phyloP scores from a whole-genome alignment of 30 jellyfish, hydroid and myxozoan species.

The Mastigias papua region DNA sequence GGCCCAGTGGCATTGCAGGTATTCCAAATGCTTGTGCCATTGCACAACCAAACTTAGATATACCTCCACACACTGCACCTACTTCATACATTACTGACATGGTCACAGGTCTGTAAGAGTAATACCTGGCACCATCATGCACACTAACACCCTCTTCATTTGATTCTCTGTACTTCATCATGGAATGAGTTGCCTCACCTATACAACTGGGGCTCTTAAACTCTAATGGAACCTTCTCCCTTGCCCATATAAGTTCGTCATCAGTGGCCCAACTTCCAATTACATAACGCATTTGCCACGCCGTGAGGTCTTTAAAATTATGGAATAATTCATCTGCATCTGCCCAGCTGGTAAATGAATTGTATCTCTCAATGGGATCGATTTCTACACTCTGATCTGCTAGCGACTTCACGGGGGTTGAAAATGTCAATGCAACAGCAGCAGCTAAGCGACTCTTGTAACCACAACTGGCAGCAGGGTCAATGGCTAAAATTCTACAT shows the following conservation, averaged over 20 bases:
- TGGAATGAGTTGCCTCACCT: slow-evolving; percentile 60
- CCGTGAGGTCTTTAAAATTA: neutral
- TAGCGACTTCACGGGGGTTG: slow-evolving; percentile 41
- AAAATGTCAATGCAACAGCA: slow-evolving; percentile 50
- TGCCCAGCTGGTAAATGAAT: slow-evolving; percentile 16
- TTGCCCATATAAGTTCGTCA: slow-evolving; percentile 53
- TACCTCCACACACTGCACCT: slow-evolving; percentile 71
- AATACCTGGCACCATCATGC: slow-evolving; percentile 55
- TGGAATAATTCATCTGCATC: slow-evolving; percentile 25
- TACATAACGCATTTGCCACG: slow-evolving; percentile 58
- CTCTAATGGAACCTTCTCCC: slow-evolving; percentile 28
- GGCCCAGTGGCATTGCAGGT: slow-evolving; percentile 68
- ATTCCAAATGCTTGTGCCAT: slow-evolving; percentile 70
- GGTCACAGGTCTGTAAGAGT: slow-evolving; percentile 32
- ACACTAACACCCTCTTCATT: slow-evolving; percentile 44
- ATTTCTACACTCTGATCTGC: slow-evolving; percentile 18
- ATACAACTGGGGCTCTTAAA: slow-evolving; percentile 15
- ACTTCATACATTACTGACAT: slow-evolving; percentile 27
- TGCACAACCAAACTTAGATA: slow-evolving; percentile 63
- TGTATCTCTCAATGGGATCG: slow-evolving; percentile 33
- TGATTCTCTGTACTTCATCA: slow-evolving; percentile 37
- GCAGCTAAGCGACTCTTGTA: slow-evolving; percentile 33
- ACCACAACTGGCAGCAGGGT: slow-evolving; percentile 12
- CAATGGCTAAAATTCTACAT: neutral
- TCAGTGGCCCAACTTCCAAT: slow-evolving; percentile 64